These are phyloP conservation scores for Myotis brandtii DNA, from an alignment of 2,113 vertebrate species.

Conservation along the genomic window DNA sequence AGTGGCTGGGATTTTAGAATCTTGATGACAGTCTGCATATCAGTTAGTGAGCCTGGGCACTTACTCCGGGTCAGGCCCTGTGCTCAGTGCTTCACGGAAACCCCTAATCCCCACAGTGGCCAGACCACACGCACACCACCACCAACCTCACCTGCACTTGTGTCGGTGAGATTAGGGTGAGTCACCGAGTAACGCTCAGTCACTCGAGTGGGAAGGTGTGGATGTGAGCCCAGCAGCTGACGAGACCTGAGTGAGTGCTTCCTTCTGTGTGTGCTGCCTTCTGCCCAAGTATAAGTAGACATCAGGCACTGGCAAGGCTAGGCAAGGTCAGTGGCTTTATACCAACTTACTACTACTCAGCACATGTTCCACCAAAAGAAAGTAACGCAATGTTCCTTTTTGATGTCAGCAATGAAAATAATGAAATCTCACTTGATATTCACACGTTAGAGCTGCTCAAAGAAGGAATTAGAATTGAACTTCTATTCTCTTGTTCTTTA, in stretches of 20 bases:
- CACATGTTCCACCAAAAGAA: not conserved
- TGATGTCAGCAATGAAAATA: not conserved
- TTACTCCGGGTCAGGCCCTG: not conserved
- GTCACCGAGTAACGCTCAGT: too few species aligned
- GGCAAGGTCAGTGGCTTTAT: not conserved
- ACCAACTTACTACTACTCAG: too few species aligned
- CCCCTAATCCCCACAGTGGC: too few species aligned
- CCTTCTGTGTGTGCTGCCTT: not conserved
- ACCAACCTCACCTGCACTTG: not conserved
- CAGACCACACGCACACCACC: accelerated
- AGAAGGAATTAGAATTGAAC: not conserved
- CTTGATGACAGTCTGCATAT: too few species aligned
- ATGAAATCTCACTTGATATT: not conserved
- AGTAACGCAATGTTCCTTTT: not conserved
- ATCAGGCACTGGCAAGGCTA: not conserved
- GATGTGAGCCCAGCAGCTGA: not conserved
- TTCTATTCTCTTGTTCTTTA: not conserved
- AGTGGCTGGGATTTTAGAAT: not conserved
- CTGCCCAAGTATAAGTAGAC: not conserved
- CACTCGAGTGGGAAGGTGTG: not conserved
- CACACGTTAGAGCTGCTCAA: not conserved
- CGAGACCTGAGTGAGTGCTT: not conserved
- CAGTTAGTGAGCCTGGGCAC: too few species aligned
- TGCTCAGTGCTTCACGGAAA: too few species aligned
- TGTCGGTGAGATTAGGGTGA: too few species aligned